Conservation (phyloP, 1,140 invertebrate species). For the Hyphantria cunea region DNA sequence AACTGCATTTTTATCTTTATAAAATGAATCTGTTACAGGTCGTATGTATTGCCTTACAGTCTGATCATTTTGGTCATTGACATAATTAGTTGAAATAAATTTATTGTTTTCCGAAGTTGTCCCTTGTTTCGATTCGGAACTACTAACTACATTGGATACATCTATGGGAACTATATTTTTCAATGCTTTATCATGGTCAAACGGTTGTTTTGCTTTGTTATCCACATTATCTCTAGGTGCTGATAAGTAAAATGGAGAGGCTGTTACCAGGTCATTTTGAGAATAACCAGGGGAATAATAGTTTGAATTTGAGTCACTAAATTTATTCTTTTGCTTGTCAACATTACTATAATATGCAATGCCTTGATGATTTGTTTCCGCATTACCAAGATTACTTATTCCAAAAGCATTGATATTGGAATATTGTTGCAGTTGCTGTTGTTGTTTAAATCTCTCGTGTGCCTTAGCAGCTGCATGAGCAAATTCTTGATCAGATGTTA, state of each 20-base stretch:
- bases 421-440: conserved; percentile 56
- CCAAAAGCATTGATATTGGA: conserved; percentile 22
- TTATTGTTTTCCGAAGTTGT: conserved; percentile 45
- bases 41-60: conserved; percentile 56
- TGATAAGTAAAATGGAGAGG: conserved; percentile 57
- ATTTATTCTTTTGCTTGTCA: conserved; percentile 57
- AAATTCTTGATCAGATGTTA: conserved; percentile 67
- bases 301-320: conserved; percentile 42
- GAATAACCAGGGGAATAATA: conserved; percentile 47
- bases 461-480: conserved; percentile 73
- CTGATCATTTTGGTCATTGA: conserved; percentile 58
- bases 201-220: conserved; percentile 56
- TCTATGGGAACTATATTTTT: conserved; percentile 78
- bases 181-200: conserved; percentile 78
- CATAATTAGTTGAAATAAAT: conserved; percentile 44
- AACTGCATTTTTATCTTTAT: conserved; percentile 67
- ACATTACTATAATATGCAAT: conserved; percentile 40
- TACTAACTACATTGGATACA: conserved; percentile 68
- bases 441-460: conserved; percentile 70
- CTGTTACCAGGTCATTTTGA: conserved; percentile 63
- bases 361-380: conserved; percentile 29
- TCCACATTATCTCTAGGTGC: conserved; percentile 56
- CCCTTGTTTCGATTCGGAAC: conserved; percentile 50
- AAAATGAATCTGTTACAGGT: conserved; percentile 58
- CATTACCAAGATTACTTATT: conserved; percentile 29